Percentiles rank a stretch among this genome's conserved stretches.
phyloP scores from a whole-genome alignment of 2,113 vertebrate species.

The Gobius niger region DNA sequence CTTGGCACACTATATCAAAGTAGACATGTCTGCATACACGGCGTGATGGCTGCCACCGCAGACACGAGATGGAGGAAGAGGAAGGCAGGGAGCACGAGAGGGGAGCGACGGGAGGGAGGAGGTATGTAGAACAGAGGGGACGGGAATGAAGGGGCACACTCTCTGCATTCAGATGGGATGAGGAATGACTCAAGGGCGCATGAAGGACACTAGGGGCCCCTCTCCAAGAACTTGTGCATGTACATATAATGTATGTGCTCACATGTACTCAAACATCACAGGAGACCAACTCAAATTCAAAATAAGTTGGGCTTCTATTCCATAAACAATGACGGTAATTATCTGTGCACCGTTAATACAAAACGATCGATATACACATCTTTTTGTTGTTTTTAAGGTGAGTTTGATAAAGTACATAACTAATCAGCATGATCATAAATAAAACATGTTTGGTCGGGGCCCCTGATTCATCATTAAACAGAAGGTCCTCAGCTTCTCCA shows the following conservation, averaged over 20 bases:
- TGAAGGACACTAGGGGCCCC: conserved; percentile 70
- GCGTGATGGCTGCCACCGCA: conserved; percentile 44
- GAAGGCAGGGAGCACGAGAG: conserved; percentile 11
- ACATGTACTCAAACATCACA: no score
- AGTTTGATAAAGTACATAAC: no score
- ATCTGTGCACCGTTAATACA: no score
- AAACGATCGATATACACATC: no score
- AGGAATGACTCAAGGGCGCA: conserved; percentile 73
- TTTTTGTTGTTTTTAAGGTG: no score
- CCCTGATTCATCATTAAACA: not conserved
- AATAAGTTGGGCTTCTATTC: no score
- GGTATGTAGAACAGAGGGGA: conserved; percentile 42
- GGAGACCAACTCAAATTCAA: no score
- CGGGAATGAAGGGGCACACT: conserved; percentile 50
- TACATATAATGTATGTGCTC: not conserved
- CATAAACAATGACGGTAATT: no score
- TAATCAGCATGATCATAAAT: no score
- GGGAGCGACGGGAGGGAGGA: not conserved
- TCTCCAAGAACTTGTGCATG: conserved; percentile 7
- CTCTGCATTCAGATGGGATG: conserved; percentile 80
- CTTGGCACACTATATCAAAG: conserved; percentile 73
- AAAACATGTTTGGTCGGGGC: conserved; percentile 1
- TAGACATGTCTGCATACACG: conserved; percentile 43
- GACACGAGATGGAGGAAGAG: conserved; percentile 17
- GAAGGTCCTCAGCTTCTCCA: not conserved